These are phyloP conservation scores for Metalampra italica DNA, from an alignment of 2,888 invertebrate species.

Conservation along the genomic window DNA sequence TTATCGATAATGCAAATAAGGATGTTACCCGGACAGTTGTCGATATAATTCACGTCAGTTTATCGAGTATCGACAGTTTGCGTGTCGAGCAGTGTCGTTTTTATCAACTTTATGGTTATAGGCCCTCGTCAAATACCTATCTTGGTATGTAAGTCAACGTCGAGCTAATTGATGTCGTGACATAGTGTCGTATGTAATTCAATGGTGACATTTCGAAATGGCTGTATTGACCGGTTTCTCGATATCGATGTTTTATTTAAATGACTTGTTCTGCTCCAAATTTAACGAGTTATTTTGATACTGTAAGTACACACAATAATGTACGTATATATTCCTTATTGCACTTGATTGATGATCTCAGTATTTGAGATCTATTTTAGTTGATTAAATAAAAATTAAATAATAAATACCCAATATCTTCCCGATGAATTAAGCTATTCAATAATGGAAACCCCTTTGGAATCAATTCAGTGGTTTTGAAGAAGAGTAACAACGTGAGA, in stretches of 20 bases:
- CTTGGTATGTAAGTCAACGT: constrained; percentile 54
- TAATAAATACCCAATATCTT: no score
- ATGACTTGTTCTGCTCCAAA: background rate
- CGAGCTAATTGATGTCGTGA: constrained; percentile 53
- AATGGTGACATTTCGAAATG: constrained; percentile 15
- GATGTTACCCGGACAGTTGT: constrained; percentile 46
- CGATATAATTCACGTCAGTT: constrained; percentile 56
- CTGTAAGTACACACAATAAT: no score
- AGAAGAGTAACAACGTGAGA: no score
- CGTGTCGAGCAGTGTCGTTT: constrained; percentile 38
- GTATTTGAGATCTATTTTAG: no score
- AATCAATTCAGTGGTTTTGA: no score
- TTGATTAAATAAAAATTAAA: no score
- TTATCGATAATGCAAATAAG: constrained; percentile 48
- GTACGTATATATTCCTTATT: no score
- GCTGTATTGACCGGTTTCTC: background rate
- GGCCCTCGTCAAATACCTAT: constrained; percentile 47
- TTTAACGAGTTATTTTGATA: no score
- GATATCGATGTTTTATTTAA: constrained; percentile 6
- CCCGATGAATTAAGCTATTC: no score
- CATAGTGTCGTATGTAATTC: constrained; percentile 29
- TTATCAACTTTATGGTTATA: constrained; percentile 58
- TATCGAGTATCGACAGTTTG: constrained; percentile 59
- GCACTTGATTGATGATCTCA: no score
- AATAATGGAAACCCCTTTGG: no score